Conservation (phyloP, 1,140 invertebrate genomes). For the Leptinotarsa undecemlineata region DNA sequence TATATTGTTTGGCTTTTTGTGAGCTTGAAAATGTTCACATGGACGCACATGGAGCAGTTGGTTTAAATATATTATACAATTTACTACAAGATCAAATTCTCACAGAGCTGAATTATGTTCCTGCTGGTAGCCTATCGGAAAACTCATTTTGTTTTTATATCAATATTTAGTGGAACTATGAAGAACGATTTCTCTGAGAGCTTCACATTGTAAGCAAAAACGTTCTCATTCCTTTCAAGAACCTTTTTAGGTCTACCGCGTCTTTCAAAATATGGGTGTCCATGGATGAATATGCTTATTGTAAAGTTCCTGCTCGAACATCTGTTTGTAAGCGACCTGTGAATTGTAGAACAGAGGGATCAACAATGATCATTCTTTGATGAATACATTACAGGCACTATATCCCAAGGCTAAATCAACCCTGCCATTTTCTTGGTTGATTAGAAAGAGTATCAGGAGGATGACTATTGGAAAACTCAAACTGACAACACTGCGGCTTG, state of each 20-base stretch:
- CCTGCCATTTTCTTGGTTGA: not conserved
- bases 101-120: too few relatives aligned
- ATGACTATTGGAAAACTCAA: not conserved
- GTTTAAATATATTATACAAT: too few relatives aligned
- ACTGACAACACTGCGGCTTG: not conserved
- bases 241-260: too few relatives aligned
- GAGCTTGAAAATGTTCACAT: not conserved
- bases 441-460: constrained; percentile 1
- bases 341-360: constrained; percentile 4
- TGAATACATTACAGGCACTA: not conserved
- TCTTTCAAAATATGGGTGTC: too few relatives aligned
- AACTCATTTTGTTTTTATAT: too few relatives aligned
- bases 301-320: not conserved
- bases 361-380: not conserved
- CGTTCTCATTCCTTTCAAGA: too few relatives aligned
- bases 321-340: not conserved
- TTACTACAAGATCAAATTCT: too few relatives aligned
- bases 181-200: too few relatives aligned
- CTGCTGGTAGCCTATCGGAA: too few relatives aligned
- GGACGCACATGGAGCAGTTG: not conserved
- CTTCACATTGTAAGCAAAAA: too few relatives aligned
- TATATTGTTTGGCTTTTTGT: not conserved
- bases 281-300: constrained; percentile 6
- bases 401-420: not conserved
- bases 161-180: too few relatives aligned